Evolutionary conservation across 2,888 invertebrate genomes (phyloP), one percentile per base, ranked within the genome.

Genomic region (Thymelicus acteon): DNA sequence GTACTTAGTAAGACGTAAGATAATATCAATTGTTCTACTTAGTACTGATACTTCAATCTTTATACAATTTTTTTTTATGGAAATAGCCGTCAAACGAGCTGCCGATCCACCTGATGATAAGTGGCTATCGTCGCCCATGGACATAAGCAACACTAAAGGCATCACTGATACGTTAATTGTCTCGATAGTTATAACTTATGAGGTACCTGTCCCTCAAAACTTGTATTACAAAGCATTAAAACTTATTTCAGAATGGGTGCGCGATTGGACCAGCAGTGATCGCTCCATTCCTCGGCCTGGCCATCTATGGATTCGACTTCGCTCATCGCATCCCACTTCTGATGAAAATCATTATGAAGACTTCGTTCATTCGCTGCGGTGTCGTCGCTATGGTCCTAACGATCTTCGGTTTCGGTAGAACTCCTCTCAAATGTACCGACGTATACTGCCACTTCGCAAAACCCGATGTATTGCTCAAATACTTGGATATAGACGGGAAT

Each of bases 221-320:
- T 31, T 31, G 5, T 3, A 31, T 31, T 31, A 31, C 31, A 31
- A 31, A 31, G 24, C 5, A 31, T 13, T 12, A 12, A 13, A 31
- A 5, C n/a, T n/a, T 47, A 73, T 92, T 90, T 8, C 90, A 96
- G 96, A 96, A 96, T 75, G 96, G 96, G 37, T 95, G 95, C 73
- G 96, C 95, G 7, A 95, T 96, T 60, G 96, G 96, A 0, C 96
- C 96, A 0, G 86, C 95, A 68, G 86, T 95, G 0, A 95, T 96
- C 57, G 96, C 96, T 0, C 96, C 96, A 0, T 95, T 96, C 78
- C 94, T 96, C 69, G 96, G 96, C 1, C 85, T 96, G 15, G 96
- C 95, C 0, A 95, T 96, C 73, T 96, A 96, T 83, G 96, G 96
- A 0, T 96, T 96, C 75, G 96, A 96, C 83, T 96, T 96, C 86